Evolutionary conservation across 2,888 invertebrate species (phyloP).

Genomic region (Octonoba sinensis): DNA sequence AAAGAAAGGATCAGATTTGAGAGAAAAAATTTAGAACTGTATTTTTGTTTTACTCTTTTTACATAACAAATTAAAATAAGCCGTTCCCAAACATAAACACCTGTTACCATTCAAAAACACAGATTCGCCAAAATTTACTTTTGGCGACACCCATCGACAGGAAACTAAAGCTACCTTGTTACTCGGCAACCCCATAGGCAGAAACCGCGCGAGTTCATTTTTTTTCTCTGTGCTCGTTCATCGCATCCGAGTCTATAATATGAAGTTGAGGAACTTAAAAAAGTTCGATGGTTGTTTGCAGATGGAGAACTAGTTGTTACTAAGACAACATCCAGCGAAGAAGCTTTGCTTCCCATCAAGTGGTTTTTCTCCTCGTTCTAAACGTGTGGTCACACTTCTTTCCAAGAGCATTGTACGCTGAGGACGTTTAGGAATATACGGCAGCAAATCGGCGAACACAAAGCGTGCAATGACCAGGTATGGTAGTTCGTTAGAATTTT

Average conservation of each 20-base stretch:
- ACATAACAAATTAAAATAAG: too few relatives aligned
- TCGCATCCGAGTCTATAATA: slow-evolving; percentile 17
- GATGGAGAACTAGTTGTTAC: slow-evolving; percentile 31
- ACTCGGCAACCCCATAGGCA: slow-evolving; percentile 35
- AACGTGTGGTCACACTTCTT: neutral
- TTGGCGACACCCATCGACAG: slow-evolving; percentile 38
- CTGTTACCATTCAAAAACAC: too few relatives aligned
- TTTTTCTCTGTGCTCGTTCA: slow-evolving; percentile 6
- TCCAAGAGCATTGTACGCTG: slow-evolving; percentile 40
- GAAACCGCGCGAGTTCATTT: slow-evolving; percentile 10
- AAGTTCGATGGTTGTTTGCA: slow-evolving; percentile 14
- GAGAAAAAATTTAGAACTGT: too few relatives aligned
- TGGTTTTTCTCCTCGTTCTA: slow-evolving; percentile 20
- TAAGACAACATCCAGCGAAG: slow-evolving; percentile 16
- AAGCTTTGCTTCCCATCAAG: slow-evolving; percentile 9
- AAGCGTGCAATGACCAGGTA: slow-evolving; percentile 47
- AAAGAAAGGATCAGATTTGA: too few relatives aligned
- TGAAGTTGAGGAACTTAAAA: slow-evolving; percentile 18
- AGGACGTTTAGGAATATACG: slow-evolving; percentile 29
- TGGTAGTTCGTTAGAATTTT: neutral
- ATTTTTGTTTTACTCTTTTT: too few relatives aligned
- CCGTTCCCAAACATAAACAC: too few relatives aligned
- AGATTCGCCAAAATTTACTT: neutral
- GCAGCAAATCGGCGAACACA: slow-evolving; percentile 2
- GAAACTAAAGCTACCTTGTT: slow-evolving; percentile 12